Evolutionary conservation across 2,797 vertebrate genomes (phyloP).

Genomic region (Tarsius wallacei): DNA sequence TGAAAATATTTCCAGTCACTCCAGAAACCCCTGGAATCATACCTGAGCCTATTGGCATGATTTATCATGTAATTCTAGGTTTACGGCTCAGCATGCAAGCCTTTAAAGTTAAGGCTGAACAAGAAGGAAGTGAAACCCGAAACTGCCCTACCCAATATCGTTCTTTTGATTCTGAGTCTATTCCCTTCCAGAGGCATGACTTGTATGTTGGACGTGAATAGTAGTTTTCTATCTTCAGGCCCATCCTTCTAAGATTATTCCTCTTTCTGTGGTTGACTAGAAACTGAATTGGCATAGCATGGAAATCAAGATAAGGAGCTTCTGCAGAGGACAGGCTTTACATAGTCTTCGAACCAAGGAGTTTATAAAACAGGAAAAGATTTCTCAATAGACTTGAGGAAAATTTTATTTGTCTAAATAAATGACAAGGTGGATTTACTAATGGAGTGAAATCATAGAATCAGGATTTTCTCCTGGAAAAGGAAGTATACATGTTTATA

Average conservation of each 20-base stretch:
- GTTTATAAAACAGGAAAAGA: not conserved
- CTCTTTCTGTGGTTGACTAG: not conserved
- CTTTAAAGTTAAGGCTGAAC: constrained; percentile 57
- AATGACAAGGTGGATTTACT: constrained; percentile 8
- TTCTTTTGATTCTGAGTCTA: constrained; percentile 10
- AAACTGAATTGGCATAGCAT: not conserved
- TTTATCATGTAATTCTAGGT: not conserved
- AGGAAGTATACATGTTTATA: not conserved
- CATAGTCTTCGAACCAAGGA: not conserved
- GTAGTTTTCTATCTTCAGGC: not conserved
- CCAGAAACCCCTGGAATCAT: not conserved
- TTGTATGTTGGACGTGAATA: not conserved
- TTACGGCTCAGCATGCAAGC: not conserved
- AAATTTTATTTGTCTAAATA: not conserved
- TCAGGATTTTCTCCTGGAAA: not conserved
- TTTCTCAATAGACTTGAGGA: constrained; percentile 30
- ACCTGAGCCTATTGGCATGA: not conserved
- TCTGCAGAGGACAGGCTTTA: not conserved
- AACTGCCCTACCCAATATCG: constrained; percentile 44
- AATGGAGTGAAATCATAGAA: not conserved
- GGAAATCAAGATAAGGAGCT: not conserved
- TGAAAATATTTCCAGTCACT: not conserved
- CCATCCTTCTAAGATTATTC: not conserved
- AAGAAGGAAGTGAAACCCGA: constrained; percentile 72
- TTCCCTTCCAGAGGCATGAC: not conserved